Conservation (phyloP, 2,888 invertebrate species). For the Ormyrus rosae region DNA sequence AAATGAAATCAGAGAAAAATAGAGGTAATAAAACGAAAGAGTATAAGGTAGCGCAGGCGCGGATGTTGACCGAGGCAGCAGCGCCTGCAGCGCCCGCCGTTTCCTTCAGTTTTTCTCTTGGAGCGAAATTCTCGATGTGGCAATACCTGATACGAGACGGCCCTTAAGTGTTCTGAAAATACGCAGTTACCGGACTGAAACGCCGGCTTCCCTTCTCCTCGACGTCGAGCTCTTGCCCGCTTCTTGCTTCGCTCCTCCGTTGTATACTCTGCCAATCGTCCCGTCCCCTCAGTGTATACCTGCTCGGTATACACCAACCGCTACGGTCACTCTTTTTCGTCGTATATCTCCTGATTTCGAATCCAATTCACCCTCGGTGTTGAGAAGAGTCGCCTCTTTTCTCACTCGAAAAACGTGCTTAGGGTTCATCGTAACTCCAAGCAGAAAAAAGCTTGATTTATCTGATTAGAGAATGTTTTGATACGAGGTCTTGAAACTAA, state of each 20-base stretch:
- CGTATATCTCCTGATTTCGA: not conserved
- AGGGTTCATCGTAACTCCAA: no score
- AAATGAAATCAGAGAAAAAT: not conserved
- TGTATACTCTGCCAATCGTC: no score
- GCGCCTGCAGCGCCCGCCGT: no score
- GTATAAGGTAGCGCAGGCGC: not conserved
- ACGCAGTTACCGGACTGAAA: not conserved
- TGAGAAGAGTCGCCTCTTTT: not conserved
- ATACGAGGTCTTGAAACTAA: no score
- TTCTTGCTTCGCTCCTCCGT: not conserved
- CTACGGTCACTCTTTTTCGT: not conserved
- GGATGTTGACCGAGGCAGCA: no score
- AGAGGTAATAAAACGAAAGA: not conserved
- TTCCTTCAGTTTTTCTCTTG: not conserved
- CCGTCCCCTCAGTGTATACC: not conserved
- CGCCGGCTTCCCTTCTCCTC: not conserved
- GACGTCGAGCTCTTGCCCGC: not conserved
- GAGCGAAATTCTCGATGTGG: not conserved
- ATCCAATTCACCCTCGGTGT: not conserved
- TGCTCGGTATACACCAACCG: not conserved
- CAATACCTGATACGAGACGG: conserved; percentile 2
- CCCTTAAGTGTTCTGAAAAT: conserved; percentile 13
- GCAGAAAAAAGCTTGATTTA: no score
- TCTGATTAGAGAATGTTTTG: no score
- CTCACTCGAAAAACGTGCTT: no score